phyloP scores from a whole-genome alignment of 1,140 invertebrate genomes.

The Habropoda laboriosa region DNA sequence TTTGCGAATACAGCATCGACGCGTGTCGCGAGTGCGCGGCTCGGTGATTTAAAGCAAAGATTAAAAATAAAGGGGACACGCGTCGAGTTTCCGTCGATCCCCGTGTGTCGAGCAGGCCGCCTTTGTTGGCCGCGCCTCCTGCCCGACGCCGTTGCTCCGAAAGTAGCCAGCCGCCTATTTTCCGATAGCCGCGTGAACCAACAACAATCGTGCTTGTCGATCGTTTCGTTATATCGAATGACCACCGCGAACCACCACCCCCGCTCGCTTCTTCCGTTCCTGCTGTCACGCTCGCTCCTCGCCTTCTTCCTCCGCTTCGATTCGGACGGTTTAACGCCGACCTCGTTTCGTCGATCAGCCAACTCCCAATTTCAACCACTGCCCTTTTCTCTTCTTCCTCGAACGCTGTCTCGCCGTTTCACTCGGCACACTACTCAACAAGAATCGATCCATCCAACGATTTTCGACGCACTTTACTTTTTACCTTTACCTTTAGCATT shows the following conservation, averaged over 20 bases:
- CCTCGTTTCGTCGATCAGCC: slow-evolving; percentile 4
- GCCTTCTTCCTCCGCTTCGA: not conserved
- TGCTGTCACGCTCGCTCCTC: not conserved
- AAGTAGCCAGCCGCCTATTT: slow-evolving; percentile 54
- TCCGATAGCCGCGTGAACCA: slow-evolving; percentile 56
- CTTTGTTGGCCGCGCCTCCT: slow-evolving; percentile 51
- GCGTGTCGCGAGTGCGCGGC: slow-evolving; percentile 62
- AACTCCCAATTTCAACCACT: not conserved
- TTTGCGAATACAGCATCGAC: slow-evolving; percentile 80
- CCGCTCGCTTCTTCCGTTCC: not conserved
- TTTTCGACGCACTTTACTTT: too few relatives aligned
- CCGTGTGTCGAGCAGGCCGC: slow-evolving; percentile 31
- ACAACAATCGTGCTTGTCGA: slow-evolving; percentile 61
- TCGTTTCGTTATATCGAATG: slow-evolving; percentile 35
- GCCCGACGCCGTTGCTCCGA: slow-evolving; percentile 38
- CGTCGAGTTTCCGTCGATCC: slow-evolving; percentile 58
- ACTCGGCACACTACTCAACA: too few relatives aligned
- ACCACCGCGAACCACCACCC: not conserved
- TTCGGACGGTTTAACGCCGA: not conserved
- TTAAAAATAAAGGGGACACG: slow-evolving; percentile 77
- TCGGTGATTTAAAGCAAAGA: slow-evolving; percentile 77
- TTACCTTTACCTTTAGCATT: too few relatives aligned
- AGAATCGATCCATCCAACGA: too few relatives aligned
- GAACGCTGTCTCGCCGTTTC: not conserved
- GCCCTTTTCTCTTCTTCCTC: not conserved